Base-by-base conservation (phyloP, 1,140 invertebrate genomes). In the Reticulitermes speratus region DNA sequence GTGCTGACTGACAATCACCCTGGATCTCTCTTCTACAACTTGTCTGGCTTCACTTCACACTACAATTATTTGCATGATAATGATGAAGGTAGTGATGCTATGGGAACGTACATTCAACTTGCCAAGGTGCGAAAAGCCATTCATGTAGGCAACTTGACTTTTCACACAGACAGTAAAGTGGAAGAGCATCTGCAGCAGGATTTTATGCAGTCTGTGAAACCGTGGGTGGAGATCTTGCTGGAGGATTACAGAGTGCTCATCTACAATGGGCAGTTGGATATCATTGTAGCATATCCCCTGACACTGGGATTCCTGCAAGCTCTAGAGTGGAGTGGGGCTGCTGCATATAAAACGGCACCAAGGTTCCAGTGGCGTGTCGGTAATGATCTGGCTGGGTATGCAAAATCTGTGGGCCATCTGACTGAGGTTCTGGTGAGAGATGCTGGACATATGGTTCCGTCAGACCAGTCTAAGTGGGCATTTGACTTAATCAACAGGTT, bases 251-350 rank as follows among this genome's bases (percentile, higher is more conserved):
- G 93, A 90, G 93, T 96, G 9, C 91, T 96, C 11, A 92, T 96
- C 84, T 98, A 97, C 89, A 97, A 94, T 89, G 97, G 97, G 0
- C 96, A 97, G 89, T 89, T 97, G 65, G 97, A 98, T 89, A 95
- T 98, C 30, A 97, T 97, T 88, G 95, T 97, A 5, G 95, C 96
- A 3, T 96, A 96, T 90, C 94, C 96, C 0, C 89, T 96, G 52
- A 97, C 96, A 0, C 93, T 95, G 83, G 95, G 95, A 88, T 97
- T 95, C 89, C 89, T 97, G 14, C 87, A 90, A 45, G 90, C 89
- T 11, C 89, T 97, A 0, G 91, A 95, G 69, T 97, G 97, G 92
- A 90, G 91, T 45, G 94, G 93, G 3, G 90, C 94, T 0, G 91
- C 93, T 3, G 91, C 93, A 12, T 97, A 96, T 44, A 69, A 75